Conservation (phyloP, 1,140 invertebrate species). For the Lepidostoma basale region DNA sequence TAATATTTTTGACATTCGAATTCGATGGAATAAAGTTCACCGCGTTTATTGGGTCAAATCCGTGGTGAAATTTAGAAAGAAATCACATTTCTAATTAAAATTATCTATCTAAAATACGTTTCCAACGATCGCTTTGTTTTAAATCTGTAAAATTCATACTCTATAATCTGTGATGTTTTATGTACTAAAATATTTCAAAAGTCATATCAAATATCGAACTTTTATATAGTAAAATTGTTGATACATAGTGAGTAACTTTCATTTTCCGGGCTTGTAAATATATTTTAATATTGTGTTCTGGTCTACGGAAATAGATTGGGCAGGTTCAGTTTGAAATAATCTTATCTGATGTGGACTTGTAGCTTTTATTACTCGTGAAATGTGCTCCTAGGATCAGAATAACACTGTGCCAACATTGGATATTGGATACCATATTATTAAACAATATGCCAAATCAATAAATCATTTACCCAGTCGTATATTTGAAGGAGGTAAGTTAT, state of each 20-base stretch:
- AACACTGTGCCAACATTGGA: too few species aligned
- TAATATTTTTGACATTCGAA: conserved; percentile 22
- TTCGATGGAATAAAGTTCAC: neutral
- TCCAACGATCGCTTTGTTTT: too few species aligned
- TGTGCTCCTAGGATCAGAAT: too few species aligned
- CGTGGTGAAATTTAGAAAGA: neutral
- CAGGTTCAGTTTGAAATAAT: neutral
- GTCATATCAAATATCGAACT: neutral
- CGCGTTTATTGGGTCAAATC: neutral
- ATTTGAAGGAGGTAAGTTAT: too few species aligned
- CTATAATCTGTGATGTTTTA: neutral
- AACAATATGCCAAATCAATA: too few species aligned
- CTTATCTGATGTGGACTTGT: neutral
- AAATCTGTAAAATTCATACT: too few species aligned
- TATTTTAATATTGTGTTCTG: neutral
- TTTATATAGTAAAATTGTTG: neutral
- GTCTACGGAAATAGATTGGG: neutral
- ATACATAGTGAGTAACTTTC: neutral
- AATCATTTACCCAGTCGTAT: too few species aligned
- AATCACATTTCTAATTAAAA: neutral
- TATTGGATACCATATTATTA: too few species aligned
- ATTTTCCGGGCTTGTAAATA: neutral
- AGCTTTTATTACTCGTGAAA: too few species aligned
- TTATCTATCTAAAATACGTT: neutral
- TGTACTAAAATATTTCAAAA: neutral